A percentile compares a stretch with the other conserved stretches of the same genome.
Evolutionary conservation across 1,140 invertebrate species (phyloP).

Genomic region (Notospermus geniculatus): DNA sequence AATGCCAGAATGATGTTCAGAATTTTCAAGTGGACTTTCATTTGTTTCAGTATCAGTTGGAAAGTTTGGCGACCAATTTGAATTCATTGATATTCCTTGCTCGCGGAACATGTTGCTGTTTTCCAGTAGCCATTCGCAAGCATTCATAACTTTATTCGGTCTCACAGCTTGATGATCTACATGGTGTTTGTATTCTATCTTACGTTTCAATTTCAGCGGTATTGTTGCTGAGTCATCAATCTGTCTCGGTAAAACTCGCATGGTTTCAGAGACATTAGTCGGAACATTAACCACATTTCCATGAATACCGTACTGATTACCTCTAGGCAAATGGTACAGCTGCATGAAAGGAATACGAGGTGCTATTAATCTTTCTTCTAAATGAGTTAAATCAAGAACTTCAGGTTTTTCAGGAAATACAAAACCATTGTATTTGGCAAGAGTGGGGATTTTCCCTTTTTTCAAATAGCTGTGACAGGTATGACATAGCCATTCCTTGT

Average conservation of each 20-base stretch:
- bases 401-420: conserved; percentile 19
- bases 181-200: background rate
- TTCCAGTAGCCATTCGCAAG: background rate
- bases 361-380: too few relatives aligned
- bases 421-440: conserved; percentile 19
- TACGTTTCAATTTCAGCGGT: background rate
- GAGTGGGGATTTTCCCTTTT: conserved; percentile 15
- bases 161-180: background rate
- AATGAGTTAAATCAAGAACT: conserved; percentile 19
- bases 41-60: too few relatives aligned
- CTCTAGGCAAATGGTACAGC: conserved; percentile 19
- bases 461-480: conserved; percentile 19
- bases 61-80: too few relatives aligned
- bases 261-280: conserved; percentile 22
- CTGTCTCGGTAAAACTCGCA: conserved; percentile 18
- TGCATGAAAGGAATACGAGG: conserved; percentile 29
- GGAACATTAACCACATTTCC: conserved; percentile 29
- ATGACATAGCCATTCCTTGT: conserved; percentile 17
- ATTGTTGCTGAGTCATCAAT: conserved; percentile 12
- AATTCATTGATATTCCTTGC: background rate
- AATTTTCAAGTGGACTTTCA: too few relatives aligned
- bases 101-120: background rate
- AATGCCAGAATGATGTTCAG: too few relatives aligned
- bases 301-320: too few relatives aligned
- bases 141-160: background rate